Evolutionary conservation across 35 echinoderm and acorn worm species (phyloP).

Genomic region (Heliocidaris tuberculata): DNA sequence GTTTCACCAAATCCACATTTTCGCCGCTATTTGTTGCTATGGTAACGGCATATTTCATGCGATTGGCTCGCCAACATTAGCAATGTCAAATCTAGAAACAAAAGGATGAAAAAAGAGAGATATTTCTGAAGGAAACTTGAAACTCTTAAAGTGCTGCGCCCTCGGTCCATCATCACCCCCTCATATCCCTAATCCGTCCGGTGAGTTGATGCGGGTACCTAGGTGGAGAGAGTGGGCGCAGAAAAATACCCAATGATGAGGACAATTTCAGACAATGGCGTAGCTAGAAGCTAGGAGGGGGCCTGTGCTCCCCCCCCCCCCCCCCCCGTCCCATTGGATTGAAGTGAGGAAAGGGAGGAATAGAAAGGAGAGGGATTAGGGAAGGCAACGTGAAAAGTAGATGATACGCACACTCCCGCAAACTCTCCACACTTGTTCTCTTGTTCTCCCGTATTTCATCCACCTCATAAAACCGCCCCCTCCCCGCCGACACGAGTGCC

Average conservation of each 20-base stretch:
- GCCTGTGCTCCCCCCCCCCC: too few species aligned
- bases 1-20: not conserved
- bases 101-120: not conserved
- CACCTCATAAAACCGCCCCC: too few species aligned
- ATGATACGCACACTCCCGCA: too few species aligned
- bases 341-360: too few species aligned
- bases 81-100: not conserved
- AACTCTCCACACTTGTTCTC: too few species aligned
- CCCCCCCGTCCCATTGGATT: too few species aligned
- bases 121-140: not conserved
- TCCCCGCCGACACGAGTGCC: too few species aligned
- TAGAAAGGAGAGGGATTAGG: too few species aligned
- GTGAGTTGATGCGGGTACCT: not conserved
- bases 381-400: too few species aligned
- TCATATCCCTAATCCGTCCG: not conserved
- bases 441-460: too few species aligned
- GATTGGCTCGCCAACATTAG: not conserved
- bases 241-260: not conserved
- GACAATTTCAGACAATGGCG: not conserved
- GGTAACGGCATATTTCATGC: not conserved
- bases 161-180: not conserved
- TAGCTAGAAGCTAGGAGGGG: not conserved
- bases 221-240: not conserved
- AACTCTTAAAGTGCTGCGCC: not conserved
- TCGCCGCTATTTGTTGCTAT: not conserved